A percentile compares a stretch with the other conserved stretches of the same genome.
Evolutionary conservation across 1,140 invertebrate genomes (phyloP).

Genomic region (Tribolium madens): DNA sequence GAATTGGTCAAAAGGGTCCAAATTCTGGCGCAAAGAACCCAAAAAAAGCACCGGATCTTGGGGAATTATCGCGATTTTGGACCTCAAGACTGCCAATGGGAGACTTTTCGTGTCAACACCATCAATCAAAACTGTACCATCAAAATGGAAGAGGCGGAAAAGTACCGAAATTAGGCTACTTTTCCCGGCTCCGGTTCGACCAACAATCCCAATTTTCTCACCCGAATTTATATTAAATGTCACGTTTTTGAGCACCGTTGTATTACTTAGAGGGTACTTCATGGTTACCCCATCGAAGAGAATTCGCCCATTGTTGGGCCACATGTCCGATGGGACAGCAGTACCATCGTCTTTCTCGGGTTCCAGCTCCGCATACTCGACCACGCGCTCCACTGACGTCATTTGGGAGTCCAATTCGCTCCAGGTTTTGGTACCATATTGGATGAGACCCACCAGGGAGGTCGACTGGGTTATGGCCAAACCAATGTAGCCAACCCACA

Average conservation of each 20-base stretch:
- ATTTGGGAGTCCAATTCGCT: constrained; percentile 84
- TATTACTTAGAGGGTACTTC: neutral
- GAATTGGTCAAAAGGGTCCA: constrained; percentile 85
- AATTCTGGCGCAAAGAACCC: constrained; percentile 80
- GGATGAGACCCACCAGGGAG: constrained; percentile 81
- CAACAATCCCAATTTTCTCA: constrained; percentile 71
- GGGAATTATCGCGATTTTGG: constrained; percentile 83
- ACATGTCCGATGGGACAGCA: neutral
- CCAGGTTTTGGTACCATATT: constrained; percentile 84
- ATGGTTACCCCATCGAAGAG: neutral
- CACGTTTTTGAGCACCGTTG: neutral
- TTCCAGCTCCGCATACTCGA: constrained; percentile 73
- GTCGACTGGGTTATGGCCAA: constrained; percentile 83
- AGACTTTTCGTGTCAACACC: constrained; percentile 73
- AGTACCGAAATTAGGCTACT: constrained; percentile 79
- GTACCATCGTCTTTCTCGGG: neutral
- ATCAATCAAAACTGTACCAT: constrained; percentile 80
- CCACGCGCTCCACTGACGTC: constrained; percentile 81
- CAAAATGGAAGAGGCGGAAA: constrained; percentile 74
- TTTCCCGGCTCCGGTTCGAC: constrained; percentile 84
- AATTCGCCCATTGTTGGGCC: neutral
- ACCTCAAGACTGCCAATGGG: constrained; percentile 76
- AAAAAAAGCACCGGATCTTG: constrained; percentile 87
- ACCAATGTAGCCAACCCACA: constrained; percentile 78
- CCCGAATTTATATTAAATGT: neutral